A percentile compares a stretch with the other conserved stretches of the same genome.
phyloP scores from a whole-genome alignment of 2,797 vertebrate species.

The Acanthiza pusilla region DNA sequence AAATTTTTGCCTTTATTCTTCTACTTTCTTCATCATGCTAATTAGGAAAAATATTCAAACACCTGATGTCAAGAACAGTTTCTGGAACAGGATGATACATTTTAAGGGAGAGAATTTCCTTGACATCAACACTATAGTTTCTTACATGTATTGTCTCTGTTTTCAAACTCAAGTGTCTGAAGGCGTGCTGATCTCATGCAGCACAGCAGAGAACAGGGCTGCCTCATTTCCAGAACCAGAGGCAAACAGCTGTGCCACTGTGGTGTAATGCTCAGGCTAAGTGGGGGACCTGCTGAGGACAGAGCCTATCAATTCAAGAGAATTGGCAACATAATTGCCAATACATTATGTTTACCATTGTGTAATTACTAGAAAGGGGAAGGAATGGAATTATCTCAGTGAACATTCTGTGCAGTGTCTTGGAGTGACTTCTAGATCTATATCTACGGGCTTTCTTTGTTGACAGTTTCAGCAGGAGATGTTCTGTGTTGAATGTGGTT shows the following conservation, averaged over 20 bases:
- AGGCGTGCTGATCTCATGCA: not conserved
- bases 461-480: not conserved
- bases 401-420: not conserved
- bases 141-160: not conserved
- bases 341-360: not conserved
- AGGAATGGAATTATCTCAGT: not conserved
- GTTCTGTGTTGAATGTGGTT: not conserved
- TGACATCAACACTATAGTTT: not conserved
- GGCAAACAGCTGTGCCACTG: not conserved
- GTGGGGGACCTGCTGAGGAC: not conserved
- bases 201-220: not conserved
- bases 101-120: not conserved
- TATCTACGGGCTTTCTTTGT: not conserved
- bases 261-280: not conserved
- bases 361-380: not conserved
- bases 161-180: not conserved
- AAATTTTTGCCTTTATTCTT: not conserved
- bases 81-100: not conserved
- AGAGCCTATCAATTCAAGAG: not conserved
- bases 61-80: not conserved
- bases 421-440: not conserved
- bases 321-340: not conserved
- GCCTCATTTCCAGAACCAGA: not conserved
- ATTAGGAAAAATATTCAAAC: not conserved
- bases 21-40: not conserved